phyloP scores from a whole-genome alignment of 2,888 invertebrate genomes.

The Pomacea canaliculata region DNA sequence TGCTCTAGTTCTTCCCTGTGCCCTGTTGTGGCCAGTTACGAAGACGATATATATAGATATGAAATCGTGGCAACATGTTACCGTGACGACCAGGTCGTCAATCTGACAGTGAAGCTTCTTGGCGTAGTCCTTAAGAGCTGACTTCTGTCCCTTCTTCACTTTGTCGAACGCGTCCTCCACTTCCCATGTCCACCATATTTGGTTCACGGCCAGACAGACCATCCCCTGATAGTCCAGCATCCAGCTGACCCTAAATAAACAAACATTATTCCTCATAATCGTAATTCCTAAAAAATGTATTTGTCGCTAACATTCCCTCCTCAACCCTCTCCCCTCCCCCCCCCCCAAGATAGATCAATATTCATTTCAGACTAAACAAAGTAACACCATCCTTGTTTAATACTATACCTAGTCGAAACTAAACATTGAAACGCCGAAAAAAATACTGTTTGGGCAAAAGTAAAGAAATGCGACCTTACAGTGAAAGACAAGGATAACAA shows the following conservation, averaged over 20 bases:
- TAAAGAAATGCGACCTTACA: background rate
- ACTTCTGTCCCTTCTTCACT: conserved; percentile 76
- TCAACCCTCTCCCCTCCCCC: background rate
- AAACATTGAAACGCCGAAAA: background rate
- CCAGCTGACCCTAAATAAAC: conserved; percentile 80
- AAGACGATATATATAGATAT: too few species aligned
- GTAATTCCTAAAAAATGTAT: background rate
- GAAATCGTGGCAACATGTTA: conserved; percentile 17
- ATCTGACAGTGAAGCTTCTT: conserved; percentile 82
- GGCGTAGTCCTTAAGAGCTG: conserved; percentile 90
- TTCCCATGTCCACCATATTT: conserved; percentile 92
- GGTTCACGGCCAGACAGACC: conserved; percentile 85
- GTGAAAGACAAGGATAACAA: background rate
- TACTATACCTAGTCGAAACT: background rate
- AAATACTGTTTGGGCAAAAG: background rate
- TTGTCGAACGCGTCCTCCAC: conserved; percentile 87
- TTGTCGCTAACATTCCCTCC: background rate
- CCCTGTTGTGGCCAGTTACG: too few species aligned
- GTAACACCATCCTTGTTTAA: background rate
- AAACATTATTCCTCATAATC: background rate
- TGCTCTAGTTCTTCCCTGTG: too few species aligned
- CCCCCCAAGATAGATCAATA: background rate
- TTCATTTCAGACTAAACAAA: background rate
- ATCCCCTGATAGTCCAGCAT: conserved; percentile 89
- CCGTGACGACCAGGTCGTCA: conserved; percentile 82